Evolutionary conservation across 1,140 invertebrate species (phyloP).

Genomic region (Temnothorax longispinosus): DNA sequence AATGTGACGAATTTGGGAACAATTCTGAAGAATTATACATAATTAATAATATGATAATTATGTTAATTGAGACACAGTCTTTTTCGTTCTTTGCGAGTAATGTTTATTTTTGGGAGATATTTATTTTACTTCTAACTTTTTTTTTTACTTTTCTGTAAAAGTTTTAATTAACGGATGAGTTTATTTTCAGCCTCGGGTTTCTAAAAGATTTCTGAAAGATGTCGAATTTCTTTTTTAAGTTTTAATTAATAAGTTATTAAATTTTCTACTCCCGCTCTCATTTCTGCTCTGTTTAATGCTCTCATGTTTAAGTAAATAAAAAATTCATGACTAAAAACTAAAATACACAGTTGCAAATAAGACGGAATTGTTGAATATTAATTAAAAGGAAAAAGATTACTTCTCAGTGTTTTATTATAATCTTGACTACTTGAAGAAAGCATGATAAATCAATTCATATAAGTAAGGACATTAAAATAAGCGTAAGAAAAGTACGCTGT

Average conservation of each 20-base stretch:
- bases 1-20: not conserved
- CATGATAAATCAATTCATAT: not conserved
- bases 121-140: not conserved
- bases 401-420: not conserved
- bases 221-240: not conserved
- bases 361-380: not conserved
- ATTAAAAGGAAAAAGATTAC: not conserved
- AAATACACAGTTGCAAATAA: not conserved
- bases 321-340: not conserved
- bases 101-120: not conserved
- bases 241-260: conserved; percentile 15
- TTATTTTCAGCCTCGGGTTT: not conserved
- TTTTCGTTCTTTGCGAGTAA: not conserved
- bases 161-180: not conserved
- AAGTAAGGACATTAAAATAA: not conserved
- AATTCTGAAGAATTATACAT: not conserved
- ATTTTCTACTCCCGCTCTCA: not conserved
- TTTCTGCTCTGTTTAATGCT: conserved; percentile 28
- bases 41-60: not conserved
- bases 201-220: not conserved
- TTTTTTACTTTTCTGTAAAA: not conserved
- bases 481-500: not conserved
- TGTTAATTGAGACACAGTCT: not conserved
- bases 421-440: not conserved
- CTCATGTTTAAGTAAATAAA: not conserved